Base-by-base conservation (phyloP, 1,140 invertebrate species). In the Chlorops oryzae region DNA sequence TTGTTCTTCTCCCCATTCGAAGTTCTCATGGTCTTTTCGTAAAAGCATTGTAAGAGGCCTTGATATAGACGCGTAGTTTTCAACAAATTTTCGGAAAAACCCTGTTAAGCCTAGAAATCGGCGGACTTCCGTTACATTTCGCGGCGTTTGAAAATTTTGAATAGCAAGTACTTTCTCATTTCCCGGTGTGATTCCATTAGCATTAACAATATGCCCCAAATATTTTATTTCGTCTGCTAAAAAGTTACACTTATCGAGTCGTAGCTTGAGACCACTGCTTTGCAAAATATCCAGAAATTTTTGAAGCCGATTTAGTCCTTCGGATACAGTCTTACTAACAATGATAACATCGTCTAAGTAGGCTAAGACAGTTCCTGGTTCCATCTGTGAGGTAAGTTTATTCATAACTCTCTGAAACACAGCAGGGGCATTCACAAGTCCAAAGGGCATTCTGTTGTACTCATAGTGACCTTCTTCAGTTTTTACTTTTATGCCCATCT, bases 341-440 rank as follows among this genome's bases (percentile, higher is more conserved):
- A 61, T 52, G 10, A 63, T 53, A 5, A 65, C 50, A 38, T 62
- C 59, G 37, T 59, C 61, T 15, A 64, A 18, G 50, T 65, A 61
- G 3, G 51, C 54, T 23, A 44, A 7, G 17, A 10, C 12, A 5
- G 6, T 44, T 21, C 17, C 18, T 6, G 9, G 10, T 12, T 25
- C 10, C 7, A 25, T 7, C 18, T 9, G 18, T 25, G 10, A 15
- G 7, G 13, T 41, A n/a, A 42, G 13, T 9, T 20, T 50, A 23
- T 50, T 60, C 25, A 78, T 74, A 5, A 68, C 56, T 12, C 74
- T 38, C 47, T 76, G 70, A 54, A 77, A 78, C 0, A 69, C 69
- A 20, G 74, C 66, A 3, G 62, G 61, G 7, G 73, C 72, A 54
- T 75, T 75, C 6, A 49, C 45, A 2, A 79, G 54, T n/a, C 76